Evolutionary conservation across 2,888 invertebrate genomes (phyloP).

Genomic region (Diarsia dahlii): DNA sequence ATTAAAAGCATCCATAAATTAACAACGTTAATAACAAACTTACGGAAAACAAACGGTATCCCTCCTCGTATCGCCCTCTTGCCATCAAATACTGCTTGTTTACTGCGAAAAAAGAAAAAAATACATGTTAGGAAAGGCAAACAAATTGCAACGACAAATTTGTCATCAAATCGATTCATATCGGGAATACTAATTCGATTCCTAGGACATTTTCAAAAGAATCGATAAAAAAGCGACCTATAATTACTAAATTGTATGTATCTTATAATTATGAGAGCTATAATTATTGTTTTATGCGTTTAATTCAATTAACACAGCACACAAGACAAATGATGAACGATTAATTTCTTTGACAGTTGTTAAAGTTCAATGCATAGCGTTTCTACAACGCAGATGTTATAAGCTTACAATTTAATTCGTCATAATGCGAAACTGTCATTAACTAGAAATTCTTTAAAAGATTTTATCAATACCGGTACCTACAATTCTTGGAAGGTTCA

Average conservation of each 20-base stretch:
- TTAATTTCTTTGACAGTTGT: slow-evolving; percentile 49
- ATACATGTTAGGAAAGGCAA: slow-evolving; percentile 61
- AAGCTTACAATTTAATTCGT: slow-evolving; percentile 3
- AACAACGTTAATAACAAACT: slow-evolving; percentile 86
- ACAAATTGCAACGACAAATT: slow-evolving; percentile 50
- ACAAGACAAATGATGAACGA: slow-evolving; percentile 49
- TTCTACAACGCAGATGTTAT: slow-evolving; percentile 42
- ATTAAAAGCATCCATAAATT: slow-evolving; percentile 20
- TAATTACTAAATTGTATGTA: slow-evolving; percentile 42
- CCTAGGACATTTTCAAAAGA: slow-evolving; percentile 29
- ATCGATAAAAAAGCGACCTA: slow-evolving; percentile 21
- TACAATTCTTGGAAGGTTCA: not conserved
- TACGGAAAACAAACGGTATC: slow-evolving; percentile 99
- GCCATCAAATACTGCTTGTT: slow-evolving; percentile 98
- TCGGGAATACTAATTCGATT: slow-evolving; percentile 51
- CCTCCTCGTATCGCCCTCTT: slow-evolving; percentile 99
- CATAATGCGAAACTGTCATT: not conserved
- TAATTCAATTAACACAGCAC: slow-evolving; percentile 58
- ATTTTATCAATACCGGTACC: slow-evolving; percentile 20
- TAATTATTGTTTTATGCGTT: slow-evolving; percentile 47
- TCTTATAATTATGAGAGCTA: slow-evolving; percentile 39
- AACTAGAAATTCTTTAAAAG: not conserved
- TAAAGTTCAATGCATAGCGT: slow-evolving; percentile 54
- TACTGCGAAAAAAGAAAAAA: slow-evolving; percentile 90
- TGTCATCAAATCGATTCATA: slow-evolving; percentile 54